Evolutionary conservation across 2,888 invertebrate species (phyloP), one percentile per base, ranked within the genome.

Genomic region (Drosophila kokeensis): DNA sequence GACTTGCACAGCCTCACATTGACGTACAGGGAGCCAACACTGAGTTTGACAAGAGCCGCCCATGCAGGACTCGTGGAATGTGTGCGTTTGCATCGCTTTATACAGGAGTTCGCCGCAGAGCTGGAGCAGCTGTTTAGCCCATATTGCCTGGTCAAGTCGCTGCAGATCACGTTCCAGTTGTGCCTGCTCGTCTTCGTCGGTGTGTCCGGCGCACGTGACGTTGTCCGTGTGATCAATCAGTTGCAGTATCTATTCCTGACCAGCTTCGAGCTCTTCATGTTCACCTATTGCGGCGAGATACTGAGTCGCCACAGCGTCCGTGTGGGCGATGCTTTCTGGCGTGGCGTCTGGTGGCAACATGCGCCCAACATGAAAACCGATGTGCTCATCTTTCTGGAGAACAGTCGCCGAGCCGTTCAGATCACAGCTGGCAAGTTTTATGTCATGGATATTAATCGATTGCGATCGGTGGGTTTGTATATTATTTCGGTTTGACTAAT

Each of bases 51-150:
- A 2, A 49, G 29, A 8, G 76, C 61, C 0, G 71, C 83, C 0
- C 83, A 75, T 24, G 40, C 42, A 2, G 81, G 90, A 0, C 75
- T 93, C 2, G 87, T 89, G 32, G 89, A 92, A 62, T 93, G 93
- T 60, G 85, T 93, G 1, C 70, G 77, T 0, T 86, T 92, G 30
- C 93, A 93, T 80, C 92, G 91, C 38, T 91, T 92, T 32, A 88
- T 93, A 11, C 69, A 93, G 30, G 80, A 82, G n/a, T 90, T 86
- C 34, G 91, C 92, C 71, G 72, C 74, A 7, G 87, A 86, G 48
- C 63, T 93, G 61, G 93, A 93, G 74, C 71, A 85, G n/a, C 90
- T 93, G 5, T 93, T 91, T 48, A 92, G 90, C 58, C 92, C 92
- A 0, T 91, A 91, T 45, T 91, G 93, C 15, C 64, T 93, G 10